These are phyloP conservation scores for Pterocles gutturalis DNA, from an alignment of 2,113 vertebrate species.

Conservation along the genomic window DNA sequence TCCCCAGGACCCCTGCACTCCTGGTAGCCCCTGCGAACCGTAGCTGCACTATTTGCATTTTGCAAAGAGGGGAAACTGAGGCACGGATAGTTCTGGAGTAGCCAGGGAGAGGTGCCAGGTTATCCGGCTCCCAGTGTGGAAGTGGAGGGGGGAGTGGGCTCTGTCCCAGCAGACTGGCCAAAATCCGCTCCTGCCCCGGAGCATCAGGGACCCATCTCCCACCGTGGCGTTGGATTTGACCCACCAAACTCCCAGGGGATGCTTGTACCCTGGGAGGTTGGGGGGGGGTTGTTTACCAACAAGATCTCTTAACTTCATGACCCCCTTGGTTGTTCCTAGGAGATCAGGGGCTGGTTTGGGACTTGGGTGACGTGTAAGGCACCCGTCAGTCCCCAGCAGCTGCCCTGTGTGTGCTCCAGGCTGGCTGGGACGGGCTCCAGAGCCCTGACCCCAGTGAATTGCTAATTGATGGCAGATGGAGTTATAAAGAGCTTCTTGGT, in stretches of 20 bases:
- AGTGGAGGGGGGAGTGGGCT: not conserved
- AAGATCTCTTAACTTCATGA: too few species aligned
- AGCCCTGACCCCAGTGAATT: not conserved
- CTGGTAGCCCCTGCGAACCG: accelerated
- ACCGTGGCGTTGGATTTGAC: accelerated
- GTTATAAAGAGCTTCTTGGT: not conserved
- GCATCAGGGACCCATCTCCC: accelerated
- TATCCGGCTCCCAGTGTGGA: accelerated
- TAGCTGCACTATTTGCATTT: not conserved
- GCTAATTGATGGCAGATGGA: not conserved
- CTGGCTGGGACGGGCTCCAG: not conserved
- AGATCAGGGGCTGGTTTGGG: not conserved
- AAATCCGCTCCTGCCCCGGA: not conserved
- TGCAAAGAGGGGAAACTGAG: not conserved
- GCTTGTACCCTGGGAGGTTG: accelerated
- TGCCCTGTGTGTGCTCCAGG: accelerated
- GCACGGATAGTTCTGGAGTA: not conserved
- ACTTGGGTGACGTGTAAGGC: accelerated
- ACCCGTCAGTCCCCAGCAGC: too few species aligned
- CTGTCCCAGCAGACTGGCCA: not conserved
- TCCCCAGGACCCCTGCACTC: not conserved
- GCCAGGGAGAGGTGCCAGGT: not conserved
- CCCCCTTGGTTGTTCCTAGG: accelerated
- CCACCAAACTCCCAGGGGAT: not conserved
- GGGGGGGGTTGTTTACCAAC: too few species aligned